A percentile compares a stretch with the other conserved stretches of the same genome.
Conservation (phyloP, 2,888 invertebrate genomes). For the Drosophila eohydei region DNA sequence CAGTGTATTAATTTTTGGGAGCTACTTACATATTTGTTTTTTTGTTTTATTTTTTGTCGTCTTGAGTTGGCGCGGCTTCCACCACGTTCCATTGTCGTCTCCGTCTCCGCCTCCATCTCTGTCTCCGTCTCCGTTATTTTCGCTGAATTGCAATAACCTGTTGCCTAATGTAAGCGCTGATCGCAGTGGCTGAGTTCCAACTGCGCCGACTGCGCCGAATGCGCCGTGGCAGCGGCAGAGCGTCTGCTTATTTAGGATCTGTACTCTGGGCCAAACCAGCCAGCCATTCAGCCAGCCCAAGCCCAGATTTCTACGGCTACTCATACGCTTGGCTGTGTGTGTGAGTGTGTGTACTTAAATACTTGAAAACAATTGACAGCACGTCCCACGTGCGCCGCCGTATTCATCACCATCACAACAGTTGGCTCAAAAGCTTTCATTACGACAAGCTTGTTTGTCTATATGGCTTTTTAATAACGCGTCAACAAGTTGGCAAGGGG, state of each 20-base stretch:
- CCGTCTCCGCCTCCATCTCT: slow-evolving; percentile 18
- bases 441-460: slow-evolving; percentile 60
- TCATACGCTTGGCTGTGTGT: slow-evolving; percentile 15
- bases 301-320: slow-evolving; percentile 32
- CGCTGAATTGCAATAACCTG: slow-evolving; percentile 82
- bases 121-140: slow-evolving; percentile 57
- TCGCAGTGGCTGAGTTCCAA: slow-evolving; percentile 50
- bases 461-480: slow-evolving; percentile 76
- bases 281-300: slow-evolving; percentile 9
- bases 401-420: slow-evolving; percentile 16
- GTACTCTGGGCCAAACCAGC: slow-evolving; percentile 38
- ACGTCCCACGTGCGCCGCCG: slow-evolving; percentile 37
- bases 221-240: slow-evolving; percentile 6
- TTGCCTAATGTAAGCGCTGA: slow-evolving; percentile 73
- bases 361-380: slow-evolving; percentile 66
- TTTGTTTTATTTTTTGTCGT: slow-evolving; percentile 14
- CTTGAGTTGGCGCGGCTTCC: slow-evolving; percentile 33
- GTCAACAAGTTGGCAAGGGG: slow-evolving; percentile 63
- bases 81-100: slow-evolving; percentile 57
- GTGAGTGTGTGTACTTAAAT: slow-evolving; percentile 33
- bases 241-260: slow-evolving; percentile 79
- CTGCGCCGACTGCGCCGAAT: slow-evolving; percentile 18
- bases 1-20: slow-evolving; percentile 75
- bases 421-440: slow-evolving; percentile 55
- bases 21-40: slow-evolving; percentile 63